Evolutionary conservation across 2,888 invertebrate species (phyloP), one percentile per base, ranked within the genome.

Genomic region (Buathra laborator): DNA sequence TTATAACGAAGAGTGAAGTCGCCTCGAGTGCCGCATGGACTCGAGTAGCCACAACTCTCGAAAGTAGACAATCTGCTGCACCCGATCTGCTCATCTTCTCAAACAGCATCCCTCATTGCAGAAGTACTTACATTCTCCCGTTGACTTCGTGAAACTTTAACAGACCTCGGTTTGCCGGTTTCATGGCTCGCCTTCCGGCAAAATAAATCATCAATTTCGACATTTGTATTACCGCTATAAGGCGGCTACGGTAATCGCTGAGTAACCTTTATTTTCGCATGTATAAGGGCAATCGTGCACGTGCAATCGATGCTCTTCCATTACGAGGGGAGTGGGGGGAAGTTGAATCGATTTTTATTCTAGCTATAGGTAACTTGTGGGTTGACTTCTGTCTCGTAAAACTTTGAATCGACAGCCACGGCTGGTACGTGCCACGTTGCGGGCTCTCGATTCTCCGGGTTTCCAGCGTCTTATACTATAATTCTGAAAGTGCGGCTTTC

Each of bases 341-440:
- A 64, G 56, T 32, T 29, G 71, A 70, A 82, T 79, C 70, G 72
- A 75, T 85, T 82, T 85, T 85, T 82, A 85, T 74, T 72, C 74
- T 51, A 43, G 78, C 66, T 70, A 70, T 78, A 85, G 70, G 82
- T 67, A 67, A 85, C 82, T 62, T 78, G 67, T 75, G 44, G 56
- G 78, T 85, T 85, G 81, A 82, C 81, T 85, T 85, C 70, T 81
- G 72, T 82, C 81, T 85, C 85, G 81, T 85, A 85, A 85, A 85
- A 81, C 81, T 78, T 81, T 78, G 82, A 72, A 75, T 68, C 81
- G 78, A 67, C 71, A 75, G 78, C 59, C 53, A 79, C 70, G 67
- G 70, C 81, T 62, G 78, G 71, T 85, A 85, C 81, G 79, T 81
- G 81, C 75, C 78, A 51, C 56, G 56, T 67, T 10, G 46, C 59